Conservation (phyloP, 2,113 vertebrate species). For the Stigmatopora nigra region DNA sequence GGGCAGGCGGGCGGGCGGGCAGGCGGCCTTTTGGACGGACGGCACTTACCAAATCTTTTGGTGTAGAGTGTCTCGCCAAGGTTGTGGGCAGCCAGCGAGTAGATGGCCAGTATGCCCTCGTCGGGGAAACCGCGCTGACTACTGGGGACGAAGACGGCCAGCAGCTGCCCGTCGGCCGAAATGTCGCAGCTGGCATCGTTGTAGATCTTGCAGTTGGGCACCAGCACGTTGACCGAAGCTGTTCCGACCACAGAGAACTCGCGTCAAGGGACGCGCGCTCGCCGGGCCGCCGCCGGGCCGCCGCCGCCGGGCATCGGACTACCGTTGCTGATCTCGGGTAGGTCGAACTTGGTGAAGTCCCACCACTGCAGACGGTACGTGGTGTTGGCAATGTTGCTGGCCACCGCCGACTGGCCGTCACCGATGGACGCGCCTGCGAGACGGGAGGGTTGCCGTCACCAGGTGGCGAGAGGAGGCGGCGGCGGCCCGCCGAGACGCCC, state of each 20-base stretch:
- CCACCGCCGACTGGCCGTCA: constrained; percentile 95
- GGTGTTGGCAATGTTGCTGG: constrained; percentile 98
- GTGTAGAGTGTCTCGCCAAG: constrained; percentile 98
- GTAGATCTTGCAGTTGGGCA: constrained; percentile 99
- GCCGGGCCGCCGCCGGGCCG: not conserved
- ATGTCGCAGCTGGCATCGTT: constrained; percentile 98
- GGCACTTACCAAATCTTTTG: constrained; percentile 85
- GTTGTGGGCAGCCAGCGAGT: constrained; percentile 96
- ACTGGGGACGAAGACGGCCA: constrained; percentile 97
- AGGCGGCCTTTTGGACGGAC: no score
- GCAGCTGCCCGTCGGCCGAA: constrained; percentile 91
- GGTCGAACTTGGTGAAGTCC: constrained; percentile 98
- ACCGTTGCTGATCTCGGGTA: constrained; percentile 99
- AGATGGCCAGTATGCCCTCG: constrained; percentile 93
- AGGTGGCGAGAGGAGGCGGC: no score
- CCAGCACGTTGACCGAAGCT: constrained; percentile 95
- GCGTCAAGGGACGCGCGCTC: no score
- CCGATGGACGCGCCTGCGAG: constrained; percentile 88
- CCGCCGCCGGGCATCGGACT: no score
- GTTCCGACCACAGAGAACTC: not conserved
- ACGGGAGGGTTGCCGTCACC: no score
- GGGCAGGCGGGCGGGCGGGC: not conserved
- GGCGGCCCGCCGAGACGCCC: no score
- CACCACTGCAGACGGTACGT: constrained; percentile 98
- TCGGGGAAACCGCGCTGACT: constrained; percentile 95